Conservation (phyloP, 2,888 invertebrate genomes). For the Heliconius ethilla region DNA sequence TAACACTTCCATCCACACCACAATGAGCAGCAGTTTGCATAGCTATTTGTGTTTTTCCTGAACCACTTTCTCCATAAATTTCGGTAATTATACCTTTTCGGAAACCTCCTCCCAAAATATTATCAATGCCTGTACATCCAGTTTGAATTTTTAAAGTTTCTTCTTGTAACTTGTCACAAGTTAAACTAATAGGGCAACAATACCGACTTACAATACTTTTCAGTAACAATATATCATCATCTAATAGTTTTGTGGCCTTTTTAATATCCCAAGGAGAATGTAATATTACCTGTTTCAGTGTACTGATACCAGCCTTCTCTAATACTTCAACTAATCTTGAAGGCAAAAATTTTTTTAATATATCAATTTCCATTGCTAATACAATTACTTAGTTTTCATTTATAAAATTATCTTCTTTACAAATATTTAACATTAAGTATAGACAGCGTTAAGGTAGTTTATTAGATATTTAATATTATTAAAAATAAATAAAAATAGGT, state of each 20-base stretch:
- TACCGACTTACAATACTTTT: slow-evolving; percentile 60
- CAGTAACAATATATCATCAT: slow-evolving; percentile 60
- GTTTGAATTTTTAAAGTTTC: slow-evolving; percentile 59
- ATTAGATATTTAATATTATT: neutral
- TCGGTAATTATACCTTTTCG: slow-evolving; percentile 86
- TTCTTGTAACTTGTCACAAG: slow-evolving; percentile 52
- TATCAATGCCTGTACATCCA: slow-evolving; percentile 84
- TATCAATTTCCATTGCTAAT: slow-evolving; percentile 35
- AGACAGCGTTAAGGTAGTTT: neutral
- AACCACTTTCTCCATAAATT: slow-evolving; percentile 90
- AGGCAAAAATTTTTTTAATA: slow-evolving; percentile 53
- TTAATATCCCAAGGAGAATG: slow-evolving; percentile 67
- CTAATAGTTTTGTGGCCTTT: slow-evolving; percentile 63
- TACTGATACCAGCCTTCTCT: slow-evolving; percentile 64
- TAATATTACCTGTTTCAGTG: slow-evolving; percentile 61
- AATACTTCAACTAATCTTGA: slow-evolving; percentile 59
- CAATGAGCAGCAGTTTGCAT: slow-evolving; percentile 86
- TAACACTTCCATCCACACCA: slow-evolving; percentile 83
- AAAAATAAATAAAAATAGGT: too few relatives aligned
- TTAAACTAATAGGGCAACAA: slow-evolving; percentile 52
- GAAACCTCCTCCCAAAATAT: slow-evolving; percentile 85
- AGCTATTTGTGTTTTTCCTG: slow-evolving; percentile 91
- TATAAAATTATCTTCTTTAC: neutral
- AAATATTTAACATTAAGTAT: neutral
- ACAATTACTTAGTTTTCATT: neutral